Evolutionary conservation across 1,140 invertebrate species (phyloP).

Genomic region (Drosophila prosaltans): DNA sequence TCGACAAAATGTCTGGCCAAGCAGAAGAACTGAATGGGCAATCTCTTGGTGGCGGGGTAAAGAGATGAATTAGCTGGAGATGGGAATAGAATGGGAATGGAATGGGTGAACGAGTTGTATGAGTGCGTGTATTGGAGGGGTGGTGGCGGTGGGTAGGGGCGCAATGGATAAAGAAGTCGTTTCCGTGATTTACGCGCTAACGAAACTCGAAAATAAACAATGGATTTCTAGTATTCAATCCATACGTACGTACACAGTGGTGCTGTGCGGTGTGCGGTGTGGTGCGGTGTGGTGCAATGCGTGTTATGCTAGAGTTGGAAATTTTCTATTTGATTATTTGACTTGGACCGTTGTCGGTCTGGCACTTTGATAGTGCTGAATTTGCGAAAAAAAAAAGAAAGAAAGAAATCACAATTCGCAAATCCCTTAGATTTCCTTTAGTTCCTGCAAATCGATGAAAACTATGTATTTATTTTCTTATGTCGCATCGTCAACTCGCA

Average conservation of each 20-base stretch:
- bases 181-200: conserved; percentile 79
- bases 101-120: conserved; percentile 1
- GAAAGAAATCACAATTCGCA: conserved; percentile 31
- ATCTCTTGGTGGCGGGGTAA: background rate
- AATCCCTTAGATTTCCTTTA: conserved; percentile 34
- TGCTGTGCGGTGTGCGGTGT: conserved; percentile 9
- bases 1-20: conserved; percentile 79
- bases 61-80: background rate
- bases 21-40: conserved; percentile 39
- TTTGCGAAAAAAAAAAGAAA: conserved; percentile 42
- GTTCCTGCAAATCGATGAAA: background rate
- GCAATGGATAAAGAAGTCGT: conserved; percentile 42
- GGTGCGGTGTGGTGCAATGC: conserved; percentile 15
- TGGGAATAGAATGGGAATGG: background rate
- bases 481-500: conserved; percentile 67
- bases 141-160: background rate
- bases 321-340: conserved; percentile 62
- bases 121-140: background rate
- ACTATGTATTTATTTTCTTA: conserved; percentile 72
- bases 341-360: conserved; percentile 57
- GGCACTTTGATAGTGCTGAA: conserved; percentile 78
- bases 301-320: conserved; percentile 9
- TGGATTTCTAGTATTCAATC: conserved; percentile 68
- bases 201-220: conserved; percentile 77
- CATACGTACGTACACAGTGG: conserved; percentile 18